Evolutionary conservation across 2,113 vertebrate genomes (phyloP), one percentile per base, ranked within the genome.

Genomic region (Xiphophorus maculatus): DNA sequence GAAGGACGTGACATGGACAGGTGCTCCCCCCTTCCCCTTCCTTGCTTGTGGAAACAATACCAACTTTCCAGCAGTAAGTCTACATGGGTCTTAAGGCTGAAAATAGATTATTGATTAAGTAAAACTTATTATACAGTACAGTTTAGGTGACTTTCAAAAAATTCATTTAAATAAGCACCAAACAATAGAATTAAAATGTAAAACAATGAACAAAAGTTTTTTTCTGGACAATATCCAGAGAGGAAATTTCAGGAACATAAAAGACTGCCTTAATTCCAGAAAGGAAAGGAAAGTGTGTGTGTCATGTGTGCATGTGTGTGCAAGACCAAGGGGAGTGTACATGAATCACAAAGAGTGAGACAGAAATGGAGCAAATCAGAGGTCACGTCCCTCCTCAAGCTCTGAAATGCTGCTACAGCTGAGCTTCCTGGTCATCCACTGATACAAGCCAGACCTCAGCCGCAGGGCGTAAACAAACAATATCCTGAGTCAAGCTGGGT

Each of bases 1-100:
- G 93, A 94, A 94, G 93, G 94, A 95, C 95, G 91, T 85, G 90
- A 92, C 92, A 95, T 90, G 77, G 83, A 87, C 92, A 95, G 94
- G 81, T 94, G 91, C 82, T 90, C 74, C 90, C 88, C 90, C 92
- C 92, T 88, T 90, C 92, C 92, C 68, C 85, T 88, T 91, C 92
- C 92, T 91, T 86, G 28, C 83, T 92, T 83, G 80, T 91, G 92
- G 93, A 94, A 95, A 96, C 88, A 93, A 87, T 92, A 94, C 80
- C 15, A 48, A 76, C 74, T 78, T 82, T 76, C 76, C 69, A n/a
- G 62, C 33, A 66, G 60, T 25, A 66, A 75, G 19, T 29, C 62
- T 66, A 22, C 40, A 73, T 19, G 32, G 22, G 22, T 74, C 51
- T 29, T 22, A 0, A 19, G 10, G 22, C 40, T 15, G 33, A 40